phyloP scores from a whole-genome alignment of 2,888 invertebrate genomes.

The Craniophora ligustri region DNA sequence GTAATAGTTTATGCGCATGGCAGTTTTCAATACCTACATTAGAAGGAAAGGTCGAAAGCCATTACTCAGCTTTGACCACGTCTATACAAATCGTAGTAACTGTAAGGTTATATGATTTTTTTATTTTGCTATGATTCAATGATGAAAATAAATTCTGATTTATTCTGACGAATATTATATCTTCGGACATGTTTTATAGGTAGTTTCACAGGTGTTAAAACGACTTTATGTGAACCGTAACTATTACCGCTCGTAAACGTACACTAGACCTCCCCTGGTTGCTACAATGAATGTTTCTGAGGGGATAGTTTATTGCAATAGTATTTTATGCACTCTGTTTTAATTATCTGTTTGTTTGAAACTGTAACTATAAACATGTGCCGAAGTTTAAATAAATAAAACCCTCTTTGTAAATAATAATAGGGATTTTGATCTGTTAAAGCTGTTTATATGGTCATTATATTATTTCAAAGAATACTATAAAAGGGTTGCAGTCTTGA shows the following conservation, averaged over 20 bases:
- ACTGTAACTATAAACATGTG: slow-evolving; percentile 9
- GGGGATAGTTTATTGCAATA: slow-evolving; percentile 20
- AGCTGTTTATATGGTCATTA: too few species aligned
- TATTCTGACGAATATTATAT: slow-evolving; percentile 12
- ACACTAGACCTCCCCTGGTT: slow-evolving; percentile 7
- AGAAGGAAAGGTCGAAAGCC: slow-evolving; percentile 37
- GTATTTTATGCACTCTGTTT: slow-evolving; percentile 20
- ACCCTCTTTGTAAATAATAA: too few species aligned
- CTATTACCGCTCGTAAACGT: slow-evolving; percentile 30
- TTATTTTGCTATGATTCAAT: slow-evolving; percentile 17
- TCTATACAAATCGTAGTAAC: slow-evolving; percentile 8
- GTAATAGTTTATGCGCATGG: slow-evolving; percentile 39
- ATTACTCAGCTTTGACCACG: slow-evolving; percentile 40
- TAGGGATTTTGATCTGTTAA: too few species aligned
- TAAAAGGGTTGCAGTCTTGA: too few species aligned
- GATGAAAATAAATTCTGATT: slow-evolving; percentile 6
- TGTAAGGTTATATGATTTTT: slow-evolving; percentile 28
- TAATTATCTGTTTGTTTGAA: slow-evolving; percentile 37
- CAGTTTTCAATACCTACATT: slow-evolving; percentile 51
- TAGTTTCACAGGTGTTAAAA: slow-evolving; percentile 29
- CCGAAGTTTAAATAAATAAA: slow-evolving; percentile 13
- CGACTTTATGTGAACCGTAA: slow-evolving; percentile 13
- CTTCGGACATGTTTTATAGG: slow-evolving; percentile 4
- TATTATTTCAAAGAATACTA: too few species aligned
- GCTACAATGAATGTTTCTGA: slow-evolving; percentile 26